Percentiles rank a stretch among this genome's conserved stretches.
Conservation (phyloP, 2,888 invertebrate species). For the Plebejus argus region DNA sequence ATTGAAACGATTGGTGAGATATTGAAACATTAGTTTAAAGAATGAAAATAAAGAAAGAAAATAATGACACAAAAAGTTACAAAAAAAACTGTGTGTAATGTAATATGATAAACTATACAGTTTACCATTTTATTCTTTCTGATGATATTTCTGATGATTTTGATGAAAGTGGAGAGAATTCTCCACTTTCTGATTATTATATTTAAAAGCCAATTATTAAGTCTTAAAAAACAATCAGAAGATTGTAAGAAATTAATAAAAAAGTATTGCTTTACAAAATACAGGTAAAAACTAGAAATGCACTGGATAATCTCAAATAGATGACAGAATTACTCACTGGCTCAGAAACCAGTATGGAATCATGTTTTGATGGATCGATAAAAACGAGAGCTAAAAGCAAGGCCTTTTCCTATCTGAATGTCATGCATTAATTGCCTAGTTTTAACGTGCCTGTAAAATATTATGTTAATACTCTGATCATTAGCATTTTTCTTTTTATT, state of each 20-base stretch:
- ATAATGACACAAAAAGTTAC: not conserved
- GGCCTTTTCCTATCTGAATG: conserved; percentile 45
- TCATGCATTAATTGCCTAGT: conserved; percentile 21
- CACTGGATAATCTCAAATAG: conserved; percentile 52
- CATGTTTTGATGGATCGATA: conserved; percentile 68
- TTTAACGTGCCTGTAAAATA: not conserved
- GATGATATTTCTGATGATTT: no score
- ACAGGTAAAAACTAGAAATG: not conserved
- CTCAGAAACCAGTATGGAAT: conserved; percentile 76
- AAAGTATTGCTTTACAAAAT: not conserved
- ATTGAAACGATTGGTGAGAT: not conserved
- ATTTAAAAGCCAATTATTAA: not conserved
- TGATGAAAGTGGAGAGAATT: no score
- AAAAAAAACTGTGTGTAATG: not conserved
- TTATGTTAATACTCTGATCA: not conserved
- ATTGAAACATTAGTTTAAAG: not conserved
- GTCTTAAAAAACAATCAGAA: not conserved
- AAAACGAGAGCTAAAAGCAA: conserved; percentile 58
- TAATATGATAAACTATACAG: no score
- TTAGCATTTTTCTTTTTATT: not conserved
- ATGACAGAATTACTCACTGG: conserved; percentile 69
- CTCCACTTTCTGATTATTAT: no score
- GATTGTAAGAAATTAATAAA: not conserved
- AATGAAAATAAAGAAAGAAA: not conserved
- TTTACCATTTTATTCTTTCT: no score